These are phyloP conservation scores for Glaucomys volans DNA, from an alignment of 2,113 vertebrate species.

Conservation along the genomic window DNA sequence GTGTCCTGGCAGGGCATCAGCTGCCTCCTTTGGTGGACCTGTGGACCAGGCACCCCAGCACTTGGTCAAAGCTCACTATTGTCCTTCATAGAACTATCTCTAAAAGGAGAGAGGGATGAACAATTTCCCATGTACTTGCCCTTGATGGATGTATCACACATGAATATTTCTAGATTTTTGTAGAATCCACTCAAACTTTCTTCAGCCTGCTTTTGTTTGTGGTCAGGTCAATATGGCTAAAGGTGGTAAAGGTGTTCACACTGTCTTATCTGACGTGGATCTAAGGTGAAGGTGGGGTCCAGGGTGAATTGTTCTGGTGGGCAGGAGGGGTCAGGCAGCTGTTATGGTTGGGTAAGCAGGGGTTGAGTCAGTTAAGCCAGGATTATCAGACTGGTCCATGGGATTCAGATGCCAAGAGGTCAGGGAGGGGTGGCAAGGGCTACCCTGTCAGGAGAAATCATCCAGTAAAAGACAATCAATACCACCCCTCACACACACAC, in stretches of 20 bases:
- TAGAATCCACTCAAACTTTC: neutral
- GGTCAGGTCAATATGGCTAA: neutral
- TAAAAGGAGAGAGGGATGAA: neutral
- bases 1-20: accelerated
- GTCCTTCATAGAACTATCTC: neutral
- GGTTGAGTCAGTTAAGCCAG: neutral
- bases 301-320: neutral
- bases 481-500: no score
- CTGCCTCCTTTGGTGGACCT: neutral
- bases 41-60: accelerated
- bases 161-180: neutral
- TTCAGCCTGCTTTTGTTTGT: neutral
- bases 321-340: neutral
- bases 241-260: neutral
- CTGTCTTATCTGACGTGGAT: neutral
- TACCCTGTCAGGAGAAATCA: neutral
- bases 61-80: accelerated
- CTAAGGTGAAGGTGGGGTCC: neutral
- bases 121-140: neutral
- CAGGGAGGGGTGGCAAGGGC: neutral
- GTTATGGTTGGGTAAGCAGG: neutral
- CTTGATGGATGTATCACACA: neutral
- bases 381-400: accelerated
- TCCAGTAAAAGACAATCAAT: neutral
- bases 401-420: neutral